These are phyloP conservation scores for Sardina pilchardus DNA, from an alignment of 2,113 vertebrate species.

Conservation along the genomic window DNA sequence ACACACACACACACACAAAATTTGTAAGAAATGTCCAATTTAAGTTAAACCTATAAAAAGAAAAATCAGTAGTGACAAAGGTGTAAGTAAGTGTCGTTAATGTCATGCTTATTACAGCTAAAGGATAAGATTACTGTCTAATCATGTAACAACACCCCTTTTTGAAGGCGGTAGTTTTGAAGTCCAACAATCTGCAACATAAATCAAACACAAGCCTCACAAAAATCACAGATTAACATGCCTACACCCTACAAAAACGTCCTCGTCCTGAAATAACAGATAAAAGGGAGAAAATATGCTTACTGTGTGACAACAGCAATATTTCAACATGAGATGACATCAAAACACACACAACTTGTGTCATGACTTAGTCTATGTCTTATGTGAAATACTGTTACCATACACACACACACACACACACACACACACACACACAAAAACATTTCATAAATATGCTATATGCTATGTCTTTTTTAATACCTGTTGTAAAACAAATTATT, in stretches of 20 bases:
- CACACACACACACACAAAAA: not conserved
- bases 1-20: not conserved
- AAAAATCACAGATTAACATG: not conserved
- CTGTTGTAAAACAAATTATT: not conserved
- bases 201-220: not conserved
- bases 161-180: not conserved
- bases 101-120: not conserved
- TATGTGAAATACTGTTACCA: not conserved
- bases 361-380: not conserved
- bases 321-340: not conserved
- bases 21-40: not conserved
- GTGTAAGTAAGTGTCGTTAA: not conserved
- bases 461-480: not conserved
- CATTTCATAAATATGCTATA: not conserved
- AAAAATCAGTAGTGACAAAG: not conserved
- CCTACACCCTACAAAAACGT: not conserved
- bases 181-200: constrained; percentile 6
- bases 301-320: not conserved
- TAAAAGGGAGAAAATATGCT: not conserved
- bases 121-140: not conserved
- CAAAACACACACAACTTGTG: too few species aligned
- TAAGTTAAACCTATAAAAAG: not conserved
- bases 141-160: not conserved
- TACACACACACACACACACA: not conserved
- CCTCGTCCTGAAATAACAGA: not conserved